Percentiles rank a stretch among this genome's conserved stretches.
Evolutionary conservation across 2,797 vertebrate species (phyloP).

Genomic region (Enoplosus armatus): DNA sequence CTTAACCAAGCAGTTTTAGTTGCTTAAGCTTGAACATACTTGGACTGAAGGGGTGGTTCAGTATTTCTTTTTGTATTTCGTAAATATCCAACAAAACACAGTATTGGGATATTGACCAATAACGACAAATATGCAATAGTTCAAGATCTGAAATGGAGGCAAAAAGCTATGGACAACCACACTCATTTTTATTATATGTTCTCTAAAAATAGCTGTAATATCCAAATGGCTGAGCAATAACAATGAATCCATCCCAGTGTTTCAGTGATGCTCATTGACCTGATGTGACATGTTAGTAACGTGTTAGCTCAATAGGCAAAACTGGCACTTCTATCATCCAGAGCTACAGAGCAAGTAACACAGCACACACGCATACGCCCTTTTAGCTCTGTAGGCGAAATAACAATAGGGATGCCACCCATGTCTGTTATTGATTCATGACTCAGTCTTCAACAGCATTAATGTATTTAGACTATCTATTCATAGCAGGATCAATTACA

Average conservation of each 20-base stretch:
- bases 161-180: conserved; percentile 11
- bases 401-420: conserved; percentile 1
- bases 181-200: conserved; percentile 23
- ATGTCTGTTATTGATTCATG: conserved; percentile 31
- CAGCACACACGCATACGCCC: background rate
- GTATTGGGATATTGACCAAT: background rate
- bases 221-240: conserved; percentile 62
- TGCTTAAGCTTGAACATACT: background rate
- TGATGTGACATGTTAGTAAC: conserved; percentile 37
- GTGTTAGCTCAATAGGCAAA: conserved; percentile 22
- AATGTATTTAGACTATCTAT: conserved; percentile 33
- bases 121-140: background rate
- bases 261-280: conserved; percentile 59
- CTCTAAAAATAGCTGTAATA: conserved; percentile 63
- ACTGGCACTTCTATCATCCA: conserved; percentile 18
- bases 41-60: background rate
- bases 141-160: background rate
- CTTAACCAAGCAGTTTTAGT: background rate
- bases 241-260: conserved; percentile 62
- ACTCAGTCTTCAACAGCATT: conserved; percentile 16
- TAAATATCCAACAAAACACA: background rate
- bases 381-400: conserved; percentile 5
- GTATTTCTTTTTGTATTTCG: background rate
- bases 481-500: conserved; percentile 35
- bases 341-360: conserved; percentile 3